Evolutionary conservation across 1,140 invertebrate species (phyloP), one percentile per base, ranked within the genome.

Genomic region (Pentalonia nigronervosa): DNA sequence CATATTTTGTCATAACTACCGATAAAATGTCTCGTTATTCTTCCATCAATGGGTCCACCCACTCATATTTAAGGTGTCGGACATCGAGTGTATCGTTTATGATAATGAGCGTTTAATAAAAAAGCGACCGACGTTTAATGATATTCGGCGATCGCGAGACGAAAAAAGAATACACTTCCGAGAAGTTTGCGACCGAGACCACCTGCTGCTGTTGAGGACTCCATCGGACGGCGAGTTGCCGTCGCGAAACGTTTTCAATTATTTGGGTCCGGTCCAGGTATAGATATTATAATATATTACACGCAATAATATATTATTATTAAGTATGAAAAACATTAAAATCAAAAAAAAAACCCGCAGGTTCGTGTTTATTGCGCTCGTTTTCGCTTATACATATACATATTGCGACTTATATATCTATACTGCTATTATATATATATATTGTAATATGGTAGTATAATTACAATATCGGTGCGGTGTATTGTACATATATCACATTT

Each of bases 381-480:
- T 76, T 17, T 60, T 9, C 41, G 41, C 25, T 11, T 60, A 9
- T 76, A 56, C 25, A 56, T 8, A 56, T 23, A n/a, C 14, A 25
- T 45, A 86, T 84, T 45, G 41, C 36, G 23, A 25, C 23, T 21
- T 45, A 45, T 7, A 23, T 45, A 47, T 84, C 4, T 21, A 7
- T 53, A 53, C 7, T 45, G 25, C 41, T 23, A 83, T 36, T 25
- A 41, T 30, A 41, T 41, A 36, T 83, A 83, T 83, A 41, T 83
- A 83, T 83, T 41, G 81, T 41, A 76, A 76, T 76, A 41, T 41
- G 60, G 60, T 76, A n/a, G 60, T 76, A 76, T 76, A 76, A 83
- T 83, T 83, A 83, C 36, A 83, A 83, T 83, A n/a, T 20, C 41
- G 34, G n/a, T 45, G 83, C 41, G 41, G 41, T 53, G 21, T 41